Conservation (phyloP, 2,797 vertebrate genomes). For the Xiphorhynchus erythropygius region DNA sequence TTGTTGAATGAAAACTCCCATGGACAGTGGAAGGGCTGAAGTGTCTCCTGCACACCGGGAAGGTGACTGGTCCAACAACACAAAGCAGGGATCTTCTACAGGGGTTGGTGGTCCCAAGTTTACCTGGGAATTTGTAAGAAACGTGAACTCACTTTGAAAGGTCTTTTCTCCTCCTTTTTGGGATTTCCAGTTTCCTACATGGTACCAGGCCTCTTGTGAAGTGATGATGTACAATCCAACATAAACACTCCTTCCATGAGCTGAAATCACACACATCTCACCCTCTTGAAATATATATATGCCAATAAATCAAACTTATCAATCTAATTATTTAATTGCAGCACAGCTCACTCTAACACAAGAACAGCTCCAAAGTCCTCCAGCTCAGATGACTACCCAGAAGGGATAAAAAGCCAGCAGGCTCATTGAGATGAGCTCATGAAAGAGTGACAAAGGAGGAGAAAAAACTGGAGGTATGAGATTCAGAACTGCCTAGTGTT, state of each 20-base stretch:
- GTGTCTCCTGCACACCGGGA: background rate
- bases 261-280: background rate
- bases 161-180: background rate
- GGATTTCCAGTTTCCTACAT: background rate
- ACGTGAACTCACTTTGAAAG: background rate
- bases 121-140: background rate
- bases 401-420: background rate
- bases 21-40: background rate
- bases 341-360: background rate
- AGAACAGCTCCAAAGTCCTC: background rate
- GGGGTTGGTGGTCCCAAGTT: background rate
- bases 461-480: background rate
- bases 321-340: background rate
- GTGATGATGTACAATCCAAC: background rate
- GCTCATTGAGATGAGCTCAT: background rate
- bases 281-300: background rate
- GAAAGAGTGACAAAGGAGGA: background rate
- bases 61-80: rapidly evolving
- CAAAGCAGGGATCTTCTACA: background rate
- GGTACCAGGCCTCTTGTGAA: background rate
- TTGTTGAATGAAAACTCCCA: background rate
- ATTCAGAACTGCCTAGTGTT: background rate
- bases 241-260: background rate
- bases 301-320: background rate
- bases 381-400: background rate